Percentiles rank a stretch among this genome's conserved stretches.
Evolutionary conservation across 2,888 invertebrate species (phyloP).

Genomic region (Ochlodes sylvanus): DNA sequence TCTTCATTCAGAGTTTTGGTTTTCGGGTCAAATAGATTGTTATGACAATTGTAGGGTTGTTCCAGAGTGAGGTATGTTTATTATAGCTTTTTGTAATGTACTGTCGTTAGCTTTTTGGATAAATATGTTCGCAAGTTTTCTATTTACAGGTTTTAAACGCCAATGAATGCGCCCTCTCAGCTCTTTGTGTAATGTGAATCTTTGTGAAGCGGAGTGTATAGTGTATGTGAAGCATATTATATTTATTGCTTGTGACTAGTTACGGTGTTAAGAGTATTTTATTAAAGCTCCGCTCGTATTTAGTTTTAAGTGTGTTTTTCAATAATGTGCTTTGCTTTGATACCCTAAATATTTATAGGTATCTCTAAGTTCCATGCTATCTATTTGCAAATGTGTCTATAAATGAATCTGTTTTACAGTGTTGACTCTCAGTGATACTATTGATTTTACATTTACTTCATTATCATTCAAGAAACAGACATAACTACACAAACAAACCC

Average conservation of each 20-base stretch:
- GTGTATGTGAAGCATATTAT: constrained; percentile 18
- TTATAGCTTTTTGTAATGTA: neutral
- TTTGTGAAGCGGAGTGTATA: constrained; percentile 8
- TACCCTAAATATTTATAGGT: constrained; percentile 35
- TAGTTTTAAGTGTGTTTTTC: constrained; percentile 12
- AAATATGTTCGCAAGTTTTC: neutral
- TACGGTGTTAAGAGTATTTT: constrained; percentile 1
- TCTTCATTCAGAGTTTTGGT: neutral
- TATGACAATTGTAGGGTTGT: neutral
- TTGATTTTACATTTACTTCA: constrained; percentile 29
- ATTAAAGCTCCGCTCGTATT: constrained; percentile 26
- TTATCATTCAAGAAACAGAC: no score
- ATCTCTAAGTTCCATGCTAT: constrained; percentile 19
- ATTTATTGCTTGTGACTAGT: constrained; percentile 13
- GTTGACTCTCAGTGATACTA: constrained; percentile 15
- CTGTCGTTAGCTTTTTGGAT: no score
- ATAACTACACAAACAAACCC: no score
- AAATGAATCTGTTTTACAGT: constrained; percentile 13
- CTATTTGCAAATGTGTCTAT: constrained; percentile 6
- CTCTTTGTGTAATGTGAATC: constrained; percentile 15
- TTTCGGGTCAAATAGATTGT: neutral
- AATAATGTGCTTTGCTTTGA: constrained; percentile 10
- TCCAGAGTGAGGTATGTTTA: neutral
- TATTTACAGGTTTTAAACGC: neutral
- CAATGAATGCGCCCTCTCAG: constrained; percentile 1